Evolutionary conservation across 2,797 vertebrate species (phyloP).

Genomic region (Pterois miles): DNA sequence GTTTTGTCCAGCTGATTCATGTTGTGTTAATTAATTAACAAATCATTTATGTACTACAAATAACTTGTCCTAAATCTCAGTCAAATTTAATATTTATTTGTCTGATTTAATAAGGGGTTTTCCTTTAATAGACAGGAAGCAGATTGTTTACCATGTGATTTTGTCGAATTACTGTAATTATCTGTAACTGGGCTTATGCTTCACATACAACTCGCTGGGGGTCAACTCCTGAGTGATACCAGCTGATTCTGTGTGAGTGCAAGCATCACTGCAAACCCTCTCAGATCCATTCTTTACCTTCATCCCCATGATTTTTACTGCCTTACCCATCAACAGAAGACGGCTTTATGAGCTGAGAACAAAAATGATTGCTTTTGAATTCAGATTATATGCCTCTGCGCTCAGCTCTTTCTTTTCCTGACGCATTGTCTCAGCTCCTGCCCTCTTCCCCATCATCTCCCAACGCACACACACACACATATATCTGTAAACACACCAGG

Average conservation of each 20-base stretch:
- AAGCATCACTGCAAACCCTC: slow-evolving; percentile 31
- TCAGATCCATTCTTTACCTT: slow-evolving; percentile 58
- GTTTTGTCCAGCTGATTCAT: not conserved
- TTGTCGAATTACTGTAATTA: not conserved
- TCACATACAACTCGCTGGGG: slow-evolving; percentile 1
- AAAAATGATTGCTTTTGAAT: slow-evolving; percentile 79
- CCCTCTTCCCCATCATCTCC: not conserved
- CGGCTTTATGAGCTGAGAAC: slow-evolving; percentile 78
- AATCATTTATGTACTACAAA: not conserved
- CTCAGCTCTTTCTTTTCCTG: slow-evolving; percentile 49
- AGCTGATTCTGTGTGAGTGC: slow-evolving; percentile 23
- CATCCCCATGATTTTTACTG: slow-evolving; percentile 65
- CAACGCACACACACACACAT: slow-evolving; percentile 1
- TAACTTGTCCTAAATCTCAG: not conserved
- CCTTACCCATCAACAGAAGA: slow-evolving; percentile 64
- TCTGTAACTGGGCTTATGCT: not conserved
- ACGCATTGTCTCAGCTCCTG: not conserved
- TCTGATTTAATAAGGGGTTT: not conserved
- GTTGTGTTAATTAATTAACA: not conserved
- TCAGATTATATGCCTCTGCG: slow-evolving; percentile 65
- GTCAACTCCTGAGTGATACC: slow-evolving; percentile 24
- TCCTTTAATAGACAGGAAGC: not conserved
- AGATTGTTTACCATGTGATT: not conserved
- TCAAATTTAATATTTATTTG: not conserved
- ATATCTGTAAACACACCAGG: not conserved